Evolutionary conservation across 2,113 vertebrate genomes (phyloP).

Genomic region (Noctilio leporinus): DNA sequence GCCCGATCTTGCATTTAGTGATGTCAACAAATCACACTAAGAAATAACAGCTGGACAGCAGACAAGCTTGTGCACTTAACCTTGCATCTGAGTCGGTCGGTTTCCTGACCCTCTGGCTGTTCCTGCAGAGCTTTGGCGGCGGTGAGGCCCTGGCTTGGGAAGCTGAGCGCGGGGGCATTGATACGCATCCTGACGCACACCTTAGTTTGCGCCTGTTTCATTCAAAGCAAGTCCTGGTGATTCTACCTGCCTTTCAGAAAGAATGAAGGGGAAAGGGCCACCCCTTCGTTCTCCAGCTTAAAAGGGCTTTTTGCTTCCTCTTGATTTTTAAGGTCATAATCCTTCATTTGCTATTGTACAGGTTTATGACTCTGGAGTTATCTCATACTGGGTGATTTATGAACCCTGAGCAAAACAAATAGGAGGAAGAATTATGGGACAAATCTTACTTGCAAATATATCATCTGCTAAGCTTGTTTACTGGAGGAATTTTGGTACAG

Average conservation of each 20-base stretch:
- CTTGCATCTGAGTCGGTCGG: not conserved
- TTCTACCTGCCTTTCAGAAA: slow-evolving; percentile 14
- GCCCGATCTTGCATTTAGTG: slow-evolving; percentile 67
- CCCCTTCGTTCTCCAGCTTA: not conserved
- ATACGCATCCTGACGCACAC: not conserved
- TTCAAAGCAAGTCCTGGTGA: slow-evolving; percentile 17
- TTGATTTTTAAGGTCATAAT: slow-evolving; percentile 52
- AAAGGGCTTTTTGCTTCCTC: not conserved
- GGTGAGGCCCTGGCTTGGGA: not conserved
- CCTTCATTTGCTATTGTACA: slow-evolving; percentile 48
- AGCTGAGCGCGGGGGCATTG: not conserved
- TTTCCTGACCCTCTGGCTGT: slow-evolving; percentile 7
- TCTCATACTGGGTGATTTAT: slow-evolving; percentile 52
- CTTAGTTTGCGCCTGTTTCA: slow-evolving; percentile 2
- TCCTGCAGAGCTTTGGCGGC: not conserved
- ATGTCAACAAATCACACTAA: slow-evolving; percentile 65
- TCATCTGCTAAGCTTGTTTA: slow-evolving; percentile 50
- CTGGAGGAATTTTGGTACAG: slow-evolving; percentile 27
- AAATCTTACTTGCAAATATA: slow-evolving; percentile 37
- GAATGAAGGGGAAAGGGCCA: not conserved
- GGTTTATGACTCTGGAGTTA: not conserved
- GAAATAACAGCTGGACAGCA: slow-evolving; percentile 55
- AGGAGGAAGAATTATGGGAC: slow-evolving; percentile 50
- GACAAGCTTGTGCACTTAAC: slow-evolving; percentile 35
- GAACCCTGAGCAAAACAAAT: slow-evolving; percentile 30